These are phyloP conservation scores for Pseudobourletiella spinata DNA, from an alignment of 1,140 invertebrate genomes.

Conservation along the genomic window DNA sequence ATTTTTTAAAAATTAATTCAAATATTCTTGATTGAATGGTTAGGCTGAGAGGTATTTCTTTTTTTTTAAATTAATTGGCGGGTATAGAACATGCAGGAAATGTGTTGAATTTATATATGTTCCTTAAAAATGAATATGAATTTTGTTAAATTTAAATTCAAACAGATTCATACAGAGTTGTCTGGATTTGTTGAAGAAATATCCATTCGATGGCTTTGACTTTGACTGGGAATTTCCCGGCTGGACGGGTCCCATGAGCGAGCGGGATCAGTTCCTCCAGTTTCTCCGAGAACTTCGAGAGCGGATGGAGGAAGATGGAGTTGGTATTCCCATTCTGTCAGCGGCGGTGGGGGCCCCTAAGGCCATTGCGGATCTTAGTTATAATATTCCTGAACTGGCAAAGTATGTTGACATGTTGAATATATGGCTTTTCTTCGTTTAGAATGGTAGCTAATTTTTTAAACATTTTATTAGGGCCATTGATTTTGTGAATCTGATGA, in stretches of 20 bases:
- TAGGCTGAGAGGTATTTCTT: too few species aligned
- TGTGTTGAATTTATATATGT: too few species aligned
- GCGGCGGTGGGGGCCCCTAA: slow-evolving; percentile 65
- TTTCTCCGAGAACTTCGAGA: slow-evolving; percentile 58
- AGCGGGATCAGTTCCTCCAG: slow-evolving; percentile 57
- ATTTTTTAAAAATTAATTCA: too few species aligned
- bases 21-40: too few species aligned
- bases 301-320: slow-evolving; percentile 51
- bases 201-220: slow-evolving; percentile 67
- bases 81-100: too few species aligned
- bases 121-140: too few species aligned
- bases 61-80: too few species aligned
- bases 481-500: slow-evolving; percentile 80
- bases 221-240: slow-evolving; percentile 79
- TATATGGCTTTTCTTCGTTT: slow-evolving; percentile 4
- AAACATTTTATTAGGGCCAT: slow-evolving; percentile 49
- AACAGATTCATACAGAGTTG: slow-evolving; percentile 64
- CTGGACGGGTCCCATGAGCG: slow-evolving; percentile 49
- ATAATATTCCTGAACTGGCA: slow-evolving; percentile 64
- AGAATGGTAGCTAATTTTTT: not conserved
- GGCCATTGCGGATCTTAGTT: slow-evolving; percentile 60
- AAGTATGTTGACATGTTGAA: slow-evolving; percentile 46
- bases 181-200: slow-evolving; percentile 50
- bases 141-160: too few species aligned
- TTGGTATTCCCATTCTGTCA: slow-evolving; percentile 52